Evolutionary conservation across 2,797 vertebrate genomes (phyloP).

Genomic region (Masticophis lateralis): DNA sequence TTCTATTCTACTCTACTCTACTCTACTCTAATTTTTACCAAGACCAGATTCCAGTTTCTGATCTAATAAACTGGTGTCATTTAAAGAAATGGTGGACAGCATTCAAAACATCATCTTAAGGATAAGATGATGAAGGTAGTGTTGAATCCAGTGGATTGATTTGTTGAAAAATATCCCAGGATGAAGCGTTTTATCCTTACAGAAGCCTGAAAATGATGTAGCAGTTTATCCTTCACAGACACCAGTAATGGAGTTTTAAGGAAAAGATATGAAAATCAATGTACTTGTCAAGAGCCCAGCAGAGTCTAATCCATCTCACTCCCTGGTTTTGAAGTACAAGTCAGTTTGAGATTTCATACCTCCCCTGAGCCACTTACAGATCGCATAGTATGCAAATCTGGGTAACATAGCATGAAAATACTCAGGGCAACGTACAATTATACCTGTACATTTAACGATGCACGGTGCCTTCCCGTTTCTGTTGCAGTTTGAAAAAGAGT

Average conservation of each 20-base stretch:
- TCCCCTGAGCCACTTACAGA: not conserved
- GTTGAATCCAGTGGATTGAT: not conserved
- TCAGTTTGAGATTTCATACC: not conserved
- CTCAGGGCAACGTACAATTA: not conserved
- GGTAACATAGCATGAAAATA: not conserved
- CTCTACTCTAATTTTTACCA: too few species aligned
- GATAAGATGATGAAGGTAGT: not conserved
- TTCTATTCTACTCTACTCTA: too few species aligned
- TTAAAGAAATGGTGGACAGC: not conserved
- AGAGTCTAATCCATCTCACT: not conserved
- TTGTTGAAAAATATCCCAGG: not conserved
- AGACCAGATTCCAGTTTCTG: not conserved
- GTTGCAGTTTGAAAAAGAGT: constrained; percentile 90
- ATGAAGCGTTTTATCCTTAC: not conserved
- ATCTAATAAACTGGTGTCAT: not conserved
- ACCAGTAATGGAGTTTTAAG: not conserved
- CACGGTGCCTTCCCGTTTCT: not conserved
- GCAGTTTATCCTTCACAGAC: not conserved
- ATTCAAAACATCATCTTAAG: not conserved
- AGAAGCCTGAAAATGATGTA: not conserved
- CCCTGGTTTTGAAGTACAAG: not conserved
- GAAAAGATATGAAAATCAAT: not conserved
- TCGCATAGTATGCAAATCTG: not conserved
- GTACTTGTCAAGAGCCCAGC: not conserved
- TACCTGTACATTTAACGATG: not conserved